phyloP scores from a whole-genome alignment of 1,140 invertebrate species.

The Drosophila parvula region DNA sequence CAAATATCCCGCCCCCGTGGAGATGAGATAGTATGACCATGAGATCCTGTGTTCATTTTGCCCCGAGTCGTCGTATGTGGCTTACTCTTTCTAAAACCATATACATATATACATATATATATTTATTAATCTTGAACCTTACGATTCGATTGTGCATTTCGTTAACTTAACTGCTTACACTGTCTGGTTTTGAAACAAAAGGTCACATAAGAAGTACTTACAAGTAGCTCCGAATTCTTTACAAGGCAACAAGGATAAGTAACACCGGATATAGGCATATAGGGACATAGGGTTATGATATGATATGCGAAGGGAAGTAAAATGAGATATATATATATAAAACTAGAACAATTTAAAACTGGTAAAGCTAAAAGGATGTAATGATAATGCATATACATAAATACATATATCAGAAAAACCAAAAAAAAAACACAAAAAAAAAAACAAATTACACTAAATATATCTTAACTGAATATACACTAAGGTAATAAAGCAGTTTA shows the following conservation, averaged over 20 bases:
- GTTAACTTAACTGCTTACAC: conserved; percentile 41
- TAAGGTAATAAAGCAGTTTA: conserved; percentile 72
- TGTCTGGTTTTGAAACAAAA: conserved; percentile 51
- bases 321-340: conserved; percentile 32
- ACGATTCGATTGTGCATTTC: conserved; percentile 52
- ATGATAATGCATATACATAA: conserved; percentile 50
- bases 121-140: conserved; percentile 6
- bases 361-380: conserved; percentile 39
- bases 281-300: conserved; percentile 4
- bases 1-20: conserved; percentile 3
- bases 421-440: conserved; percentile 10
- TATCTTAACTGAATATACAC: conserved; percentile 67
- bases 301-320: conserved; percentile 10
- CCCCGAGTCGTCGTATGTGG: conserved; percentile 33
- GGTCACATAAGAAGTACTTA: conserved; percentile 65
- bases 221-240: conserved; percentile 62
- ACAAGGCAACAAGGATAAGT: conserved; percentile 40
- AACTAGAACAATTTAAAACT: conserved; percentile 54
- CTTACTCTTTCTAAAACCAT: conserved; percentile 23
- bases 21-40: conserved; percentile 11
- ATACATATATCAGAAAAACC: conserved; percentile 26
- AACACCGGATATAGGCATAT: conserved; percentile 13
- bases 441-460: conserved; percentile 49
- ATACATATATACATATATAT: conserved; percentile 4
- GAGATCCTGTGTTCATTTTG: conserved; percentile 32